Evolutionary conservation across 2,888 invertebrate genomes (phyloP), one percentile per base, ranked within the genome.

Genomic region (Acanthacorydalis orientalis): DNA sequence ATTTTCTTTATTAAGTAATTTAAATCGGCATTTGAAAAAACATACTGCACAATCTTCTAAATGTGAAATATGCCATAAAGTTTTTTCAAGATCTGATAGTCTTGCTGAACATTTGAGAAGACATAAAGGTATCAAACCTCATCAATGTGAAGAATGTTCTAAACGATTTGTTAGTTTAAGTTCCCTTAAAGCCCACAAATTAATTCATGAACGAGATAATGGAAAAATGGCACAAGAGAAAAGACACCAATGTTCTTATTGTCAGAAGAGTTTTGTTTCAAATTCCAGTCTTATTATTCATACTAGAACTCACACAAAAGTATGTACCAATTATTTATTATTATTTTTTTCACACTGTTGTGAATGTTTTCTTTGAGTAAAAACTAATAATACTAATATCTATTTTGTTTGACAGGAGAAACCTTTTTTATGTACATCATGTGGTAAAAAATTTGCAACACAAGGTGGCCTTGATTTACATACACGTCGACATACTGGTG

Each of bases 281-380:
- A 47, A 47, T 35, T 47, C 47, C n/a, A 43, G 47, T n/a, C 42
- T 47, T 15, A 23, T 47, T 11, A 47, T 47, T 34, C 47, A 47
- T 34, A 47, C 42, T 4, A 39, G 47, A 31, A 47, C 47, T 9
- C 47, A 47, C 15, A 47, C 47, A 23, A 41, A 42, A 34, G 47
- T 47, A 9, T 31, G 39, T 44, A 12, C 9, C 4, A 33, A 15
- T 14, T 14, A 44, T 15, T 33, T 14, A 12, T 33, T 43, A n/a
- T 4, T 4, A 40, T 14, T 40, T 12, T 40, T 40, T 4, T 12
- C 8, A 14, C 14, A 15, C 16, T 41, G 9, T 12, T 35, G 37
- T 12, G 4, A 4, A 2, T 12, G 4, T n/a, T 11, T 35, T 35
- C 2, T 34, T 34, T 34, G 8, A 34, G 11, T 34, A 9, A 9